These are phyloP conservation scores for Tokudaia muenninki DNA, from an alignment of 2,797 vertebrate species.

Conservation along the genomic window DNA sequence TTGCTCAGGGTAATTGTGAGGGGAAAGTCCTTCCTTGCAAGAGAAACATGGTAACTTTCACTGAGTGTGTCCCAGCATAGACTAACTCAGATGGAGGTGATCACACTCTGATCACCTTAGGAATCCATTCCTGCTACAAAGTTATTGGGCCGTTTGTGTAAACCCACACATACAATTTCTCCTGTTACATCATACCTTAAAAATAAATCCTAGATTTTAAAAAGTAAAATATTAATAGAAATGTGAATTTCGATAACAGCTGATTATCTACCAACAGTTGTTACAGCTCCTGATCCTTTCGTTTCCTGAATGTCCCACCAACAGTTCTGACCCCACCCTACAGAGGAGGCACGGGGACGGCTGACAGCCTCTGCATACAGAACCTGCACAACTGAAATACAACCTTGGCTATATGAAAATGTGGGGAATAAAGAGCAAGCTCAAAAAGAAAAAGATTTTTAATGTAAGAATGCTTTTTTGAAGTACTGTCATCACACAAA, in stretches of 20 bases:
- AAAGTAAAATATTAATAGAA: conserved; percentile 55
- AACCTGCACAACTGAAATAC: conserved; percentile 40
- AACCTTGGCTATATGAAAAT: conserved; percentile 19
- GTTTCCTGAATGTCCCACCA: not conserved
- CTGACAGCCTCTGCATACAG: not conserved
- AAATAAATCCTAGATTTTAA: conserved; percentile 53
- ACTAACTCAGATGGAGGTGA: conserved; percentile 60
- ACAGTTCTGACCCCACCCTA: not conserved
- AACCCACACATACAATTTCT: conserved; percentile 39
- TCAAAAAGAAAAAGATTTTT: conserved; percentile 21
- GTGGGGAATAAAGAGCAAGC: not conserved
- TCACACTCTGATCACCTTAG: not conserved
- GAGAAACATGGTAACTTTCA: conserved; percentile 18
- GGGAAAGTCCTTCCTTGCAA: conserved; percentile 22
- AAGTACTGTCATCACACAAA: not conserved
- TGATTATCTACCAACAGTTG: not conserved
- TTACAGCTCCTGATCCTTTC: not conserved
- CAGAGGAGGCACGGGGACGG: not conserved
- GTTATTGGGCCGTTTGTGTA: not conserved
- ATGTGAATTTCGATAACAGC: conserved; percentile 25
- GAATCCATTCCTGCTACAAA: not conserved
- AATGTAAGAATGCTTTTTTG: conserved; percentile 6
- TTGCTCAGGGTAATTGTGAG: conserved; percentile 50
- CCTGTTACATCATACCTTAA: not conserved
- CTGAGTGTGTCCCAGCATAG: conserved; percentile 23